phyloP scores from a whole-genome alignment of 2,888 invertebrate genomes.

The Megaustenia siamemsis region DNA sequence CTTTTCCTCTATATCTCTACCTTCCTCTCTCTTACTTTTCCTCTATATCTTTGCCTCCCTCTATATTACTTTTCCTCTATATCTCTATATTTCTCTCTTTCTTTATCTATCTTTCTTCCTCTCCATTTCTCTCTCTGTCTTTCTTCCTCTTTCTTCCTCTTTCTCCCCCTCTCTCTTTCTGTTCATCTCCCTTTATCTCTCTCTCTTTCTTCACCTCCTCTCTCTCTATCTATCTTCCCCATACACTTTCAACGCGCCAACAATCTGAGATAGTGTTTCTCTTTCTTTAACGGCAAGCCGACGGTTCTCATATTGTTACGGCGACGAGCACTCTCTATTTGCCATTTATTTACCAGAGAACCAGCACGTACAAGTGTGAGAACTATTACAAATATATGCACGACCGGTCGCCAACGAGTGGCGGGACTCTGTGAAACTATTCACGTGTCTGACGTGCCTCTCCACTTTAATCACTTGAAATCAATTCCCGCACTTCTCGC shows the following conservation, averaged over 20 bases:
- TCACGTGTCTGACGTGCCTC: slow-evolving; percentile 16
- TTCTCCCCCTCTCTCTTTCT: background rate
- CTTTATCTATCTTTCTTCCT: background rate
- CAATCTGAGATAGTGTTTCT: background rate
- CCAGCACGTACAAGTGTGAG: background rate
- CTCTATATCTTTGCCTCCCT: background rate
- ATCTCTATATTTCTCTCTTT: background rate
- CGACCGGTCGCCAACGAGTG: background rate
- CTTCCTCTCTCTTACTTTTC: background rate
- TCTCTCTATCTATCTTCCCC: background rate
- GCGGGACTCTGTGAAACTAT: slow-evolving; percentile 29
- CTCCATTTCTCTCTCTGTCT: background rate
- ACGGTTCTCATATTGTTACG: background rate
- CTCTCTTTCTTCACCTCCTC: background rate
- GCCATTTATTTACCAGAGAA: background rate
- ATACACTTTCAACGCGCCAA: too few species aligned
- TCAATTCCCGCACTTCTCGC: slow-evolving; percentile 28
- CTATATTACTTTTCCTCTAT: background rate
- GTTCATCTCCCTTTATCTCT: background rate
- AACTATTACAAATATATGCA: background rate
- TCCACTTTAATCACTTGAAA: slow-evolving; percentile 31
- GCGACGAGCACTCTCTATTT: background rate
- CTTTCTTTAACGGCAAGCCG: background rate
- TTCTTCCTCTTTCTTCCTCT: background rate
- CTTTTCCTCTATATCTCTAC: slow-evolving; percentile 20